Conservation (phyloP, 1,140 invertebrate genomes). For the Xylocopa sonorina region DNA sequence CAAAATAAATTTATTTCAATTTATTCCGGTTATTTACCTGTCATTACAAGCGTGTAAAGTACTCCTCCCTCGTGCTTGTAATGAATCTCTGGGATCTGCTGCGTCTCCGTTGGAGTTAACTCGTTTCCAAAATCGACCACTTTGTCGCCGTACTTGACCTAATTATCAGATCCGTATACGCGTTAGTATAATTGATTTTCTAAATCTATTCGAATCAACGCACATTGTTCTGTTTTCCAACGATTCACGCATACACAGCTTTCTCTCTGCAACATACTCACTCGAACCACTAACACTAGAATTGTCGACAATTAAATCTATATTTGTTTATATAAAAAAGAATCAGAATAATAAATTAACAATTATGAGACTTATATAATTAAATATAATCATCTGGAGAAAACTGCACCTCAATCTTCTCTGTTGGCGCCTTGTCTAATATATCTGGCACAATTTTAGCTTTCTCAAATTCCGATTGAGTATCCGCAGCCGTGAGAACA, state of each 20-base stretch:
- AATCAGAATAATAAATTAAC: too few relatives aligned
- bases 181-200: background rate
- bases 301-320: too few relatives aligned
- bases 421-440: slow-evolving; percentile 75
- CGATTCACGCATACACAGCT: background rate
- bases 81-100: slow-evolving; percentile 77
- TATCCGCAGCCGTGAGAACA: slow-evolving; percentile 64
- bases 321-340: too few relatives aligned
- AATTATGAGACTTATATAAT: too few relatives aligned
- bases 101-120: slow-evolving; percentile 81
- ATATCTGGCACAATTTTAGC: slow-evolving; percentile 82
- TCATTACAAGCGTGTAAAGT: slow-evolving; percentile 85
- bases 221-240: background rate
- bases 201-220: background rate
- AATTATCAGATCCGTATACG: background rate
- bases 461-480: slow-evolving; percentile 73
- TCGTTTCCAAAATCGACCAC: slow-evolving; percentile 82
- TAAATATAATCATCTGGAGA: background rate
- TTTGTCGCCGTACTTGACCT: slow-evolving; percentile 80
- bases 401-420: slow-evolving; percentile 77
- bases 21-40: slow-evolving; percentile 74
- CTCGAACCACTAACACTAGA: too few relatives aligned
- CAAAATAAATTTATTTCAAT: background rate
- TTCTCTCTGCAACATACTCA: background rate
- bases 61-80: slow-evolving; percentile 81